Conservation (phyloP, 37 sponge, comb jelly and placozoan species). For the Dysidea cf. avara region DNA sequence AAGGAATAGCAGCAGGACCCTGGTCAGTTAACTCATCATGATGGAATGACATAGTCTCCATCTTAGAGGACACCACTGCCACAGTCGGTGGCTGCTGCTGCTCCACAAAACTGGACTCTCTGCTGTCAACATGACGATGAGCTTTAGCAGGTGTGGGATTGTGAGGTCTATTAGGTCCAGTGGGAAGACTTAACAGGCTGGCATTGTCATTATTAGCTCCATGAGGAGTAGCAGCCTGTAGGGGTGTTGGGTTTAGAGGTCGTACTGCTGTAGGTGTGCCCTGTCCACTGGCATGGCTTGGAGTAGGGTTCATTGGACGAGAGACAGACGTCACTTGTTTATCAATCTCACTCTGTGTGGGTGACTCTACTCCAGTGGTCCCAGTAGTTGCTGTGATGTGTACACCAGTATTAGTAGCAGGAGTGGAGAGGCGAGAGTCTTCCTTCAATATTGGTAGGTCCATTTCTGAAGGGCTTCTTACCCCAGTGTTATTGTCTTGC, state of each 20-base stretch:
- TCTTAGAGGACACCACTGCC: background rate
- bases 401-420: too few relatives aligned
- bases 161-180: background rate
- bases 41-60: too few relatives aligned
- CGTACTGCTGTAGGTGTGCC: slow-evolving; percentile 42
- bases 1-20: too few relatives aligned
- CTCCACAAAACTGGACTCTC: background rate
- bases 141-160: too few relatives aligned
- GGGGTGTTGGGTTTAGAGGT: slow-evolving; percentile 60
- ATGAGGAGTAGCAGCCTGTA: slow-evolving; percentile 13
- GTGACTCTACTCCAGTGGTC: slow-evolving; percentile 24
- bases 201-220: background rate
- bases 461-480: background rate
- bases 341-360: slow-evolving; percentile 18
- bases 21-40: too few relatives aligned
- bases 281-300: slow-evolving; percentile 30
- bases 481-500: background rate
- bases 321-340: slow-evolving; percentile 2
- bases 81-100: background rate
- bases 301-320: slow-evolving; percentile 53
- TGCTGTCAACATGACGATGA: too few relatives aligned
- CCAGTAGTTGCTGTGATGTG: too few relatives aligned
- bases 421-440: slow-evolving; percentile 19
- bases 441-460: background rate
- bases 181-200: background rate